These are phyloP conservation scores for Haliaeetus leucogaster DNA, from an alignment of 2,113 vertebrate species.

Conservation along the genomic window DNA sequence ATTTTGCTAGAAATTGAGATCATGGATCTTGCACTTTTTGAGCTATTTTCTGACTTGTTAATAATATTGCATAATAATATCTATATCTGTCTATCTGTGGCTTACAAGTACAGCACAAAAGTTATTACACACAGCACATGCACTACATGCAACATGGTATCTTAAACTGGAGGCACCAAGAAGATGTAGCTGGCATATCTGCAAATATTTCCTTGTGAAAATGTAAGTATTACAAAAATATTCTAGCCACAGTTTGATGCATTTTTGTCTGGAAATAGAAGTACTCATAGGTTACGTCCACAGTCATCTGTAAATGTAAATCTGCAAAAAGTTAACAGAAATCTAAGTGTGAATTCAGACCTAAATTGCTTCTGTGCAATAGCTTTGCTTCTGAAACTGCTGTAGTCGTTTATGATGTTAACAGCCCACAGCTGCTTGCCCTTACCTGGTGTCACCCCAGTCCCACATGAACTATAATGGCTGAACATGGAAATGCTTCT, in stretches of 20 bases:
- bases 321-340: background rate
- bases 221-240: background rate
- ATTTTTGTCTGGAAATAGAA: background rate
- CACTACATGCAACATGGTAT: background rate
- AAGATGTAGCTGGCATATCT: background rate
- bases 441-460: background rate
- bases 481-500: background rate
- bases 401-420: background rate
- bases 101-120: background rate
- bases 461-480: background rate
- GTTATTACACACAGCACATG: background rate
- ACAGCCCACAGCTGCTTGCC: background rate
- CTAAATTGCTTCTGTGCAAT: background rate
- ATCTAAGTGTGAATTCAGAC: background rate
- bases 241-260: background rate
- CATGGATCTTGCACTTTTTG: background rate
- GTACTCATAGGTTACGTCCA: background rate
- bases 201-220: background rate
- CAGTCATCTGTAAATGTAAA: background rate
- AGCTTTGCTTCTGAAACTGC: background rate
- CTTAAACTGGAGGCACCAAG: background rate
- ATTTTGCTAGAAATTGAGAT: background rate
- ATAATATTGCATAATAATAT: background rate
- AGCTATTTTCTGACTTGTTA: background rate
- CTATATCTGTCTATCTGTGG: background rate